A percentile compares a stretch with the other conserved stretches of the same genome.
Conservation (phyloP, 1,140 invertebrate genomes). For the Drosophila insularis region DNA sequence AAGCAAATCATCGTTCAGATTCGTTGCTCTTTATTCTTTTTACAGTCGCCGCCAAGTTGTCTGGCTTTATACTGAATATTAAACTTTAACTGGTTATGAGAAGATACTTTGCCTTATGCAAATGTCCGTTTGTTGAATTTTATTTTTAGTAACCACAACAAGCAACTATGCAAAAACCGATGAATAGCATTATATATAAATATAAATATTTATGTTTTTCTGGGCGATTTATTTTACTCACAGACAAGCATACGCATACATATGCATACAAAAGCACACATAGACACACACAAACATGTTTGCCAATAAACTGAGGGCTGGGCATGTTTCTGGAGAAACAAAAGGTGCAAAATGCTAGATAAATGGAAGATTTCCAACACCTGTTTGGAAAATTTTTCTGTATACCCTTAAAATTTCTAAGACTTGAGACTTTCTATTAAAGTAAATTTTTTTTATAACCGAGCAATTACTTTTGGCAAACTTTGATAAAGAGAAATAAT, state of each 20-base stretch:
- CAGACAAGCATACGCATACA: slow-evolving; percentile 27
- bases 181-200: slow-evolving; percentile 43
- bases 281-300: slow-evolving; percentile 41
- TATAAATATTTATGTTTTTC: slow-evolving; percentile 30
- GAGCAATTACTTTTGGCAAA: no score
- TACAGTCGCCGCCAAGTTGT: not conserved
- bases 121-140: not conserved
- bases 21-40: not conserved
- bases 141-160: slow-evolving; percentile 36
- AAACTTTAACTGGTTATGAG: slow-evolving; percentile 12
- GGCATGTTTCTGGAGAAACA: not conserved
- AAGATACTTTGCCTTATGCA: not conserved
- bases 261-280: not conserved
- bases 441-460: no score
- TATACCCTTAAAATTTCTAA: no score
- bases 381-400: not conserved
- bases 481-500: no score
- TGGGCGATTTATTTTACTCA: slow-evolving; percentile 56
- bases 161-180: slow-evolving; percentile 22
- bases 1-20: not conserved
- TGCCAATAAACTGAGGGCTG: slow-evolving; percentile 1
- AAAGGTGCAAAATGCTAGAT: not conserved
- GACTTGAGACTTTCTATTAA: no score
- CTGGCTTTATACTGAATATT: slow-evolving; percentile 1
- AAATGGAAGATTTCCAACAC: slow-evolving; percentile 5